These are phyloP conservation scores for Pseudochirops corinnae DNA, from an alignment of 2,797 vertebrate genomes.

Conservation along the genomic window DNA sequence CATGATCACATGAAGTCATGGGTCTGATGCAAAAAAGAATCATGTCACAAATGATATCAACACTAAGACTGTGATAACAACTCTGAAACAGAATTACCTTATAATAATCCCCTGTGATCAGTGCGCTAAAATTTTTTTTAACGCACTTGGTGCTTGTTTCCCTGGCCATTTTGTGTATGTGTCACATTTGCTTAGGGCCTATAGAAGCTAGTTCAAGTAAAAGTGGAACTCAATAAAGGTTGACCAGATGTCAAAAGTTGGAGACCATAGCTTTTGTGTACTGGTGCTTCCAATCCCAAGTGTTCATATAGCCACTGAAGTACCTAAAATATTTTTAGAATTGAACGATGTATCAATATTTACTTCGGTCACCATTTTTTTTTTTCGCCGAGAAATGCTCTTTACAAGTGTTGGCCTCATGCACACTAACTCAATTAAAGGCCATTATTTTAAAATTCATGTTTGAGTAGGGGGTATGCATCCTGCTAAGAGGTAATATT, in stretches of 20 bases:
- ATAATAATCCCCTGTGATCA: not conserved
- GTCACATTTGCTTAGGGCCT: not conserved
- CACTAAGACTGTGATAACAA: not conserved
- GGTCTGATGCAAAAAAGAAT: not conserved
- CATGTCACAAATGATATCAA: not conserved
- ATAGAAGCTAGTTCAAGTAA: not conserved
- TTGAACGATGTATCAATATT: not conserved
- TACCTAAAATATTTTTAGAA: not conserved
- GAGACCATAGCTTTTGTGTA: not conserved
- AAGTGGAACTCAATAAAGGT: conserved; percentile 1
- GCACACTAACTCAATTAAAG: conserved; percentile 9
- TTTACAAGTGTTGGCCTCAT: not conserved
- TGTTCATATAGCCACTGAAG: not conserved
- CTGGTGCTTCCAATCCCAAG: not conserved
- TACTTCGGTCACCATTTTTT: conserved; percentile 12
- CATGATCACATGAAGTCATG: not conserved
- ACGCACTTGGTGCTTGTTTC: conserved; percentile 20
- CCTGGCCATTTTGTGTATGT: not conserved
- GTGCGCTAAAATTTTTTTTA: not conserved
- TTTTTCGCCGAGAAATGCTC: conserved; percentile 6
- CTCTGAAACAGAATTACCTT: not conserved
- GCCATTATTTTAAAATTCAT: not conserved
- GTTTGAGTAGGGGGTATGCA: not conserved
- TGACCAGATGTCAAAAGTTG: not conserved
- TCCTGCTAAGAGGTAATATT: conserved; percentile 53